Conservation (phyloP, 1,140 invertebrate genomes). For the Odontomachus brunneus region DNA sequence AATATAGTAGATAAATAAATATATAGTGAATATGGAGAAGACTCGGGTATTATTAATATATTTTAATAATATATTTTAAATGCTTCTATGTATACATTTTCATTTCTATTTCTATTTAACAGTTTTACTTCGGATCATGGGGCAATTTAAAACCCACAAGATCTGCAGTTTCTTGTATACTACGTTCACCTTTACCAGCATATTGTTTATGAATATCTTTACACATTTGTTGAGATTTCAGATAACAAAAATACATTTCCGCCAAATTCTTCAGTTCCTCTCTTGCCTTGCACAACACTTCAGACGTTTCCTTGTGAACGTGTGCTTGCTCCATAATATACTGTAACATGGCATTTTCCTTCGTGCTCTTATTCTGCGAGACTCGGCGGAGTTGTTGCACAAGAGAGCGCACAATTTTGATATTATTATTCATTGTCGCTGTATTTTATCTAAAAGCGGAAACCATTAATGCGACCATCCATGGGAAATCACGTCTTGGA, state of each 20-base stretch:
- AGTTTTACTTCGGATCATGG: conserved; percentile 90
- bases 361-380: conserved; percentile 84
- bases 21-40: not conserved
- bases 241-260: conserved; percentile 91
- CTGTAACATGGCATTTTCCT: conserved; percentile 87
- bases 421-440: conserved; percentile 82
- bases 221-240: conserved; percentile 88
- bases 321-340: conserved; percentile 91
- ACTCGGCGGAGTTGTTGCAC: conserved; percentile 87
- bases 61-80: too few species aligned
- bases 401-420: conserved; percentile 86
- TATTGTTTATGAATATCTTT: conserved; percentile 90
- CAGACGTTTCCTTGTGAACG: conserved; percentile 91
- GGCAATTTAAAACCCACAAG: conserved; percentile 94
- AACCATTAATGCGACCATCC: not conserved
- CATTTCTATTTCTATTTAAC: not conserved
- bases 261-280: conserved; percentile 91
- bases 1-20: not conserved
- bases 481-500: too few species aligned
- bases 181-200: conserved; percentile 91
- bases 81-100: not conserved
- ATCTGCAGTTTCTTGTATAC: conserved; percentile 91
- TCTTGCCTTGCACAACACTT: conserved; percentile 92
- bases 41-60: not conserved
- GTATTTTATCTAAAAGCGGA: conserved; percentile 42